Conservation (phyloP, 2,113 vertebrate genomes). For the Semnornis frantzii region DNA sequence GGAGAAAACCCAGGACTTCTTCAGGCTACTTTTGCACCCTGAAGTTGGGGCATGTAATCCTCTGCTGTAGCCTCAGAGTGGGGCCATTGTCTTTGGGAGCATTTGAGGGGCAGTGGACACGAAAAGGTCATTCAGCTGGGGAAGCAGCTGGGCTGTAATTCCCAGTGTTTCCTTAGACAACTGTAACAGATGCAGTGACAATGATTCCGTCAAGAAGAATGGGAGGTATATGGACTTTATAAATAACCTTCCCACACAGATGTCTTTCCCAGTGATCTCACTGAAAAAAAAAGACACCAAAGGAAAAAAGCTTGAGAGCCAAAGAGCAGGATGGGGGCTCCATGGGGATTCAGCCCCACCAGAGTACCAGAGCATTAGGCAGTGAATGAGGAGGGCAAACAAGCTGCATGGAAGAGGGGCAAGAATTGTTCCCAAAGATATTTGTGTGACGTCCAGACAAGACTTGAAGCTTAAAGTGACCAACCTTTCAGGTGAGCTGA, state of each 20-base stretch:
- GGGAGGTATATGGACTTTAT: not conserved
- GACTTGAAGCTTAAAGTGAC: not conserved
- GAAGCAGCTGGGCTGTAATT: not conserved
- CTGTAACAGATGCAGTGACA: not conserved
- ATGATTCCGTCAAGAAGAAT: not conserved
- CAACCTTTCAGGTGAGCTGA: not conserved
- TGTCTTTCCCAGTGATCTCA: not conserved
- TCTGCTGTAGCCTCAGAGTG: not conserved
- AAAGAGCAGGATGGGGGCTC: not conserved
- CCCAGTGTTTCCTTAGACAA: not conserved
- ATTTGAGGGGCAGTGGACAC: rapidly evolving
- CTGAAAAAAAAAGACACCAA: not conserved
- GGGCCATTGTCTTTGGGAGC: not conserved
- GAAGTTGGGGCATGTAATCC: not conserved
- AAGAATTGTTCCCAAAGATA: not conserved
- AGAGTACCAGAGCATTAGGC: not conserved
- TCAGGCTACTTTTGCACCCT: not conserved
- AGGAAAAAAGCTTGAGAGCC: not conserved
- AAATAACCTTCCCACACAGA: not conserved
- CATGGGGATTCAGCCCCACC: not conserved
- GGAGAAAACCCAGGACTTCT: not conserved
- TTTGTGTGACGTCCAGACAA: not conserved
- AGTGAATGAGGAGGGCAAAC: not conserved
- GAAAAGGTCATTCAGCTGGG: not conserved
- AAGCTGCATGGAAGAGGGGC: not conserved